These are phyloP conservation scores for Arctocebus calabarensis DNA, from an alignment of 2,797 vertebrate species.

Conservation along the genomic window DNA sequence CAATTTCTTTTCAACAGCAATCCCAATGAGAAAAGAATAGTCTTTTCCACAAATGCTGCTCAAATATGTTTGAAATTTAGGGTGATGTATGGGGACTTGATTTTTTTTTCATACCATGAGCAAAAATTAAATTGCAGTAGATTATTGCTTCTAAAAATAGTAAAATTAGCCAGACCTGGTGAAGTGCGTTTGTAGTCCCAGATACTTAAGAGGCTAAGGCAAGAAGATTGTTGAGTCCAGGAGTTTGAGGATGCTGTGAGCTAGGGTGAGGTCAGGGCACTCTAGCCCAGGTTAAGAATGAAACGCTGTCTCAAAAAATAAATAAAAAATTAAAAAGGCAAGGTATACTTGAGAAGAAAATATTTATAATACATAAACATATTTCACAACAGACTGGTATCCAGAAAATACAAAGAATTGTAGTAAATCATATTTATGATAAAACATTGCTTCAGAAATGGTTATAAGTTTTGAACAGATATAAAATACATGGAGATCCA, in stretches of 20 bases:
- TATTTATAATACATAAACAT: no score
- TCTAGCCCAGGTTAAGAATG: no score
- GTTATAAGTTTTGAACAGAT: neutral
- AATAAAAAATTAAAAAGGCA: neutral
- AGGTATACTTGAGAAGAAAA: neutral
- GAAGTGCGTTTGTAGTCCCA: no score
- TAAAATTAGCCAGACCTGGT: no score
- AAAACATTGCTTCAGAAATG: neutral
- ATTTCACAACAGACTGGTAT: neutral
- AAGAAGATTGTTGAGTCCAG: no score
- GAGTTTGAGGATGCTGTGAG: no score
- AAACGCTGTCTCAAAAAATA: no score
- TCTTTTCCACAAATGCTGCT: neutral
- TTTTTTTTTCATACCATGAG: neutral
- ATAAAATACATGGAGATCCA: neutral
- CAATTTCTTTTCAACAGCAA: neutral
- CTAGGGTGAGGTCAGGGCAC: no score
- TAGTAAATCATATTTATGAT: neutral
- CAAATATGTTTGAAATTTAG: neutral
- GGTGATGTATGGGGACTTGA: fast-evolving
- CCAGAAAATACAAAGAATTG: neutral
- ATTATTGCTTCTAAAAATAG: neutral
- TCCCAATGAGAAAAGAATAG: fast-evolving
- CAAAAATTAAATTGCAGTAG: neutral
- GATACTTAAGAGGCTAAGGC: no score